phyloP scores from a whole-genome alignment of 2,113 vertebrate genomes.

The Phaethon lepturus region DNA sequence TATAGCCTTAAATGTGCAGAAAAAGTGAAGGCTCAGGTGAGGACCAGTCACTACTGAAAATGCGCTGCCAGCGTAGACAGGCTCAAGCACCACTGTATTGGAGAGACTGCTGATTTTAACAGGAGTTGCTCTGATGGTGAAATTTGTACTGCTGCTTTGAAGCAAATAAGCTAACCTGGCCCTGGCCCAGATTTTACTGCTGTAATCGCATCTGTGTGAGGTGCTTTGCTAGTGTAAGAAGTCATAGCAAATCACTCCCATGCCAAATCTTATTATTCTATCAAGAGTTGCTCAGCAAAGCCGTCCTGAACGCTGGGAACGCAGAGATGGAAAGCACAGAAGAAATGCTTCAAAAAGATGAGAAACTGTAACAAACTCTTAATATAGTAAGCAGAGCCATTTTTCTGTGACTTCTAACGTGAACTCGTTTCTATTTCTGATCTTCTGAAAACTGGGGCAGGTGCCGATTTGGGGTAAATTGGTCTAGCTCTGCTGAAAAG shows the following conservation, averaged over 20 bases:
- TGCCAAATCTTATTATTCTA: neutral
- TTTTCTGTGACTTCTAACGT: conserved; percentile 13
- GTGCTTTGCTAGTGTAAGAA: neutral
- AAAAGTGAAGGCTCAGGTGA: neutral
- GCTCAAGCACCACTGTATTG: neutral
- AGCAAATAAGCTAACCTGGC: neutral
- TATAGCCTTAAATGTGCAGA: neutral
- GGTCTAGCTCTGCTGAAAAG: neutral
- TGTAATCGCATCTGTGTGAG: neutral
- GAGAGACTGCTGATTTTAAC: neutral
- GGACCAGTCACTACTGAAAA: neutral
- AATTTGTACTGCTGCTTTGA: neutral
- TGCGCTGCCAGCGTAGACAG: neutral
- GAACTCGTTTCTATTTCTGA: conserved; percentile 49
- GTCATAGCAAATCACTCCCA: neutral
- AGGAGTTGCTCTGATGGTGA: neutral
- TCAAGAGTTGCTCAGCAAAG: neutral
- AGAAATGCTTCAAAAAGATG: neutral
- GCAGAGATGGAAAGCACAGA: neutral
- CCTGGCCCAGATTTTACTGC: neutral
- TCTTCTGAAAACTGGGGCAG: conserved; percentile 46
- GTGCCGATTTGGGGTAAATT: neutral
- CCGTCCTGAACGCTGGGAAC: neutral
- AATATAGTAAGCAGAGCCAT: conserved; percentile 17
- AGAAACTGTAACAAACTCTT: neutral